Percentiles rank a stretch among this genome's conserved stretches.
Conservation (phyloP, 2,797 vertebrate species). For the Lepilemur septentrionalis region DNA sequence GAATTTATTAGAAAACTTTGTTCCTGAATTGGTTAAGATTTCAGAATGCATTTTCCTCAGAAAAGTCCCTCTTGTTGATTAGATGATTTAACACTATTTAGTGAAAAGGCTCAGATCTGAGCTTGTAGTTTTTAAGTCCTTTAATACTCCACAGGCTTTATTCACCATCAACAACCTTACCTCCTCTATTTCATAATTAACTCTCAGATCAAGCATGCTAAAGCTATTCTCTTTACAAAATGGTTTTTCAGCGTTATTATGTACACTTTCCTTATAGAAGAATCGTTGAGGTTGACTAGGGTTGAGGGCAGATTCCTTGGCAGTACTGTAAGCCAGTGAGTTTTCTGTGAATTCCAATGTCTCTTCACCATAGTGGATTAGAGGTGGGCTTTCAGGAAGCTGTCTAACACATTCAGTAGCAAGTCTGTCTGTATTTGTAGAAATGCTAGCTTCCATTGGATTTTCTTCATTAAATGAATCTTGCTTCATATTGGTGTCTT, state of each 20-base stretch:
- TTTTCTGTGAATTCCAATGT: neutral
- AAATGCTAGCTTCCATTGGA: neutral
- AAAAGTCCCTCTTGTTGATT: neutral
- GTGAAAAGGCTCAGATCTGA: neutral
- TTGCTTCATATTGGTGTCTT: neutral
- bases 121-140: neutral
- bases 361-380: neutral
- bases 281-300: neutral
- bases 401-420: neutral
- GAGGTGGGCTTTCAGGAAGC: neutral
- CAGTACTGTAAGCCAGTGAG: neutral
- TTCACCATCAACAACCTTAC: constrained; percentile 32
- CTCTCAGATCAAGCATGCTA: neutral
- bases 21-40: neutral
- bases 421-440: neutral
- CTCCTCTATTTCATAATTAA: neutral
- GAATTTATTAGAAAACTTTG: neutral
- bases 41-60: neutral
- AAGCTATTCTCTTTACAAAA: neutral
- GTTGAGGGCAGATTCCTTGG: neutral
- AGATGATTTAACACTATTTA: neutral
- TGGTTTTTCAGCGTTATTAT: neutral
- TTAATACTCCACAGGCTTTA: neutral
- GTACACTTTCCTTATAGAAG: neutral
- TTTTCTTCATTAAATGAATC: constrained; percentile 43